phyloP scores from a whole-genome alignment of 2,888 invertebrate genomes.

The Drosophila bunnanda region DNA sequence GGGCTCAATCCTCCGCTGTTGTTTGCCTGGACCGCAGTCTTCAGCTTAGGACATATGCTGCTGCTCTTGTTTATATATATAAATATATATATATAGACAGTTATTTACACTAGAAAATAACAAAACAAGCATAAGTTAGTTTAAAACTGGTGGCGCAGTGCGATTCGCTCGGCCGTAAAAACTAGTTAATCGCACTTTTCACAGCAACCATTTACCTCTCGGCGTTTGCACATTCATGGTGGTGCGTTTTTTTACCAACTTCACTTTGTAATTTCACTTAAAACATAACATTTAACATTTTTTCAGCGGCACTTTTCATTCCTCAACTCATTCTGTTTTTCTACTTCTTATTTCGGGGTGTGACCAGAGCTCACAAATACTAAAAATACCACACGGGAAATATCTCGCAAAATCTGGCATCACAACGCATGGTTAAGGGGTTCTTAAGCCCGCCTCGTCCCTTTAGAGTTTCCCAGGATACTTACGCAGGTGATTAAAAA shows the following conservation, averaged over 20 bases:
- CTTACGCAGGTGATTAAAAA: neutral
- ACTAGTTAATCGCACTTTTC: neutral
- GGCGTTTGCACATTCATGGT: conserved; percentile 70
- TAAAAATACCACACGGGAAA: neutral
- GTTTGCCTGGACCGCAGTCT: neutral
- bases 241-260: conserved; percentile 40
- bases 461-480: neutral
- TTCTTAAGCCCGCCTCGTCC: no score
- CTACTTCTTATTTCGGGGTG: neutral
- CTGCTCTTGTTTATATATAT: neutral
- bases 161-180: no score
- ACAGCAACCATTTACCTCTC: conserved; percentile 46
- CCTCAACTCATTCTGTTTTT: neutral
- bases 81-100: neutral
- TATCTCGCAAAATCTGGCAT: neutral
- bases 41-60: neutral
- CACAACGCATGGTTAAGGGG: neutral
- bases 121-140: conserved; percentile 1
- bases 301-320: conserved; percentile 53
- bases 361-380: neutral
- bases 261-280: conserved; percentile 38
- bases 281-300: conserved; percentile 47
- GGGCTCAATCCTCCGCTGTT: neutral
- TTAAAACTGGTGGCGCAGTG: conserved; percentile 3
- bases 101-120: neutral